Evolutionary conservation across 2,888 invertebrate species (phyloP).

Genomic region (Thymelicus lineola): DNA sequence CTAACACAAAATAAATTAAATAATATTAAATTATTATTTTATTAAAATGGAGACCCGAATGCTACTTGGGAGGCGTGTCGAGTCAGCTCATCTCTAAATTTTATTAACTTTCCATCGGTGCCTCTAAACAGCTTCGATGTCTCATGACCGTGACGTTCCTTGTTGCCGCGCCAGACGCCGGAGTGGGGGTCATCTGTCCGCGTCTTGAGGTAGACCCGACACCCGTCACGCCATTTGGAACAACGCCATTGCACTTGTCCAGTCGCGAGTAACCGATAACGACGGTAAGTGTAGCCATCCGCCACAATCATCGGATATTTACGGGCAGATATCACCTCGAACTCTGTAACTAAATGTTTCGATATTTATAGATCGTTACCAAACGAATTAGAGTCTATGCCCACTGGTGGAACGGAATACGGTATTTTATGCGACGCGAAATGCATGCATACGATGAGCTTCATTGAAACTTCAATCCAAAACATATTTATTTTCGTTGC

Average conservation of each 20-base stretch:
- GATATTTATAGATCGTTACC: background rate
- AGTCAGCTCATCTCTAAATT: too few relatives aligned
- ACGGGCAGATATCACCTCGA: slow-evolving; percentile 24
- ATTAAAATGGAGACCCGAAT: too few relatives aligned
- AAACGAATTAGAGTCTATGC: too few relatives aligned
- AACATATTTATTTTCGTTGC: too few relatives aligned
- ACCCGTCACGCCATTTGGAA: slow-evolving; percentile 44
- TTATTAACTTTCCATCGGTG: background rate
- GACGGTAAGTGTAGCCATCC: slow-evolving; percentile 45
- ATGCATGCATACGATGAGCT: too few relatives aligned
- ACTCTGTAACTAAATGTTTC: slow-evolving; percentile 22
- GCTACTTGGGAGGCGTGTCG: too few relatives aligned
- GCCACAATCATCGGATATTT: slow-evolving; percentile 44
- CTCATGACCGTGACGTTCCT: slow-evolving; percentile 32
- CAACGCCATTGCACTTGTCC: slow-evolving; percentile 48
- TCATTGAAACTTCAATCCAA: too few relatives aligned
- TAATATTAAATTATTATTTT: too few relatives aligned
- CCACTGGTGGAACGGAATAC: too few relatives aligned
- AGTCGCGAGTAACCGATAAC: slow-evolving; percentile 40
- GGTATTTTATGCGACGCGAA: too few relatives aligned
- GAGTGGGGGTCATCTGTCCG: slow-evolving; percentile 35
- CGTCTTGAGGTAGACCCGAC: slow-evolving; percentile 41
- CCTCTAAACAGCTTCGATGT: slow-evolving; percentile 28
- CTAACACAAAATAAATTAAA: too few relatives aligned
- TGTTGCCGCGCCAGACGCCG: slow-evolving; percentile 18